A percentile compares a stretch with the other conserved stretches of the same genome.
phyloP scores from a whole-genome alignment of 1,140 invertebrate genomes.

The Lutraria rhynchaena region DNA sequence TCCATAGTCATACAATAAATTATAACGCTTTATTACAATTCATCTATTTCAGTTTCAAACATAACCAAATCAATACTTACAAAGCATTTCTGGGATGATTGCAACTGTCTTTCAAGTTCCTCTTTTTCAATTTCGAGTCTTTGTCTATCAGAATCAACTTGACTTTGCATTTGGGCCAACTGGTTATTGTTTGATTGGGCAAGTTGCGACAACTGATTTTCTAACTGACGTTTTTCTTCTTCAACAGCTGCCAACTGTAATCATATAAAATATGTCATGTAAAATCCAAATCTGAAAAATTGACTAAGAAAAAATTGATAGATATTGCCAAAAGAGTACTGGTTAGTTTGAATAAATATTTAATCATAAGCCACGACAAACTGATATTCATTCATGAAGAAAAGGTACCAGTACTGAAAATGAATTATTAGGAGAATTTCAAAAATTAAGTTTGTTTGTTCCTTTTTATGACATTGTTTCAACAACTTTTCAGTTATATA shows the following conservation, averaged over 20 bases:
- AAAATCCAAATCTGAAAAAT: too few relatives aligned
- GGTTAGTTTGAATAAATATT: too few relatives aligned
- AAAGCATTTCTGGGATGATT: constrained; percentile 52
- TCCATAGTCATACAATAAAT: background rate
- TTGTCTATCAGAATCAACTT: constrained; percentile 15
- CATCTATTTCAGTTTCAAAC: background rate
- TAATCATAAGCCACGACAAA: too few relatives aligned
- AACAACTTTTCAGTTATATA: too few relatives aligned
- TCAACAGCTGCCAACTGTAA: constrained; percentile 66
- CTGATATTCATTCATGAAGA: too few relatives aligned
- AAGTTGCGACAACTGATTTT: constrained; percentile 29
- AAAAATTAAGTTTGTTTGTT: too few relatives aligned
- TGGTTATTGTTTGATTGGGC: background rate
- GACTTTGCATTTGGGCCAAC: background rate
- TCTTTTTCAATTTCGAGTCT: constrained; percentile 45
- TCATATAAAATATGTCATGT: too few relatives aligned
- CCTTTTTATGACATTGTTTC: too few relatives aligned
- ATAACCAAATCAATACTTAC: constrained; percentile 13
- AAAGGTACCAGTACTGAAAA: too few relatives aligned
- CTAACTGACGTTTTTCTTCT: constrained; percentile 58
- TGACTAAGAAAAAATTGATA: too few relatives aligned
- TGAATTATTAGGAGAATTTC: too few relatives aligned
- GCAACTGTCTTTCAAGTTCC: constrained; percentile 51
- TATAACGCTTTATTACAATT: background rate
- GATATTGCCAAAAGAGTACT: too few relatives aligned